Base-by-base conservation (phyloP, 2,888 invertebrate genomes). In the Micropterix aruncella region DNA sequence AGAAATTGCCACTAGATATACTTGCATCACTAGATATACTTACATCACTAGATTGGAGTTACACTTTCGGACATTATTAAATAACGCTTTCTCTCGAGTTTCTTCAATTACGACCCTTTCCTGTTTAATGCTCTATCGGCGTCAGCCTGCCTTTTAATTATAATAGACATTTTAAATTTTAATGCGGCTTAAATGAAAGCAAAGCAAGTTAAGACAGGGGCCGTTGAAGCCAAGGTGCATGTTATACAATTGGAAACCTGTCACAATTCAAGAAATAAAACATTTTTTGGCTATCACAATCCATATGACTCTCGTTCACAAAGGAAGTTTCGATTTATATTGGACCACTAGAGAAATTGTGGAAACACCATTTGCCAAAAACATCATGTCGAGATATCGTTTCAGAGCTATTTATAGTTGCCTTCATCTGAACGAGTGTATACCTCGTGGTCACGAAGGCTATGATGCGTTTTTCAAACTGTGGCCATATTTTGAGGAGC, bases 381-480 rank as follows among this genome's bases (percentile, higher is more conserved):
- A 50, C 37, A n/a, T 44, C 37, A 51, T 52, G 51, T 15, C 37
- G 9, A 49, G 50, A 38, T 16, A 38, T 40, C 43, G 51, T n/a
- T 52, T 52, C 42, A 44, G 51, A 41, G 51, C 49, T 18, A 52
- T 50, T 43, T 50, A 49, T 37, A 49, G 49, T 36, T 52, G 52
- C 43, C 46, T 52, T n/a, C 50, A 50, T 45, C 42, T 48, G 19
- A 51, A 50, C 18, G 51, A 49, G n/a, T 27, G 12, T 27, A 47
- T 43, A 47, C 46, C 48, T 15, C 47, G 50, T 16, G 46, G 47
- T 18, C 38, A 51, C 16, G 18, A 16, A 39, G 41, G 44, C 14
- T 51, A 50, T 37, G 52, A 51, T 38, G 47, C 46, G 7, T 47
- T 50, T 46, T 43, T 48, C 46, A 46, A 51, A 43, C 46, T 49